Evolutionary conservation across 2,797 vertebrate genomes (phyloP).

Genomic region (Pantherophis vulpinus): DNA sequence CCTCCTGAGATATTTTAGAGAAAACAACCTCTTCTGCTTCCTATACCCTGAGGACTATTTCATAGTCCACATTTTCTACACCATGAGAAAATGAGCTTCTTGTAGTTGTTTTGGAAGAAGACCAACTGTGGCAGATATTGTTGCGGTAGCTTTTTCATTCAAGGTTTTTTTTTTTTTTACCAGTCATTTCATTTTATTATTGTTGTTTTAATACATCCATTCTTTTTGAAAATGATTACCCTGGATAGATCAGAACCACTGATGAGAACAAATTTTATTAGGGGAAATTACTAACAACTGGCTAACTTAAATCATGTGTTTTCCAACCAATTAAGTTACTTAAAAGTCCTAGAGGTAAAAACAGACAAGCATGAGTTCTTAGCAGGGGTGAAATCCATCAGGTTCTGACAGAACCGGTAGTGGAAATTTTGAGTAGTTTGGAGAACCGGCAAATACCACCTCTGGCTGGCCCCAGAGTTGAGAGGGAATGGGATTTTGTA

Average conservation of each 20-base stretch:
- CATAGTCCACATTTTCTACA: background rate
- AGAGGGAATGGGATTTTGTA: too few relatives aligned
- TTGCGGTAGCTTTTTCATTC: background rate
- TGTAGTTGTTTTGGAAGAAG: background rate
- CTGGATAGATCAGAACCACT: background rate
- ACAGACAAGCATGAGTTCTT: background rate
- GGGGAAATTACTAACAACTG: background rate
- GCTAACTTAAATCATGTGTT: background rate
- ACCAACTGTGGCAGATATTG: background rate
- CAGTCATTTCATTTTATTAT: background rate
- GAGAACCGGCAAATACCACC: too few relatives aligned
- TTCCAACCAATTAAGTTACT: background rate
- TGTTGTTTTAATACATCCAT: background rate
- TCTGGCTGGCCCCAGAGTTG: too few relatives aligned
- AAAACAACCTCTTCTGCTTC: background rate
- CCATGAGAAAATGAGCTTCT: background rate
- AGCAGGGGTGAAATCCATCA: background rate
- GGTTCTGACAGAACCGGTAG: too few relatives aligned
- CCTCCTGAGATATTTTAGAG: constrained; percentile 35
- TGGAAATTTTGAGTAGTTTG: too few relatives aligned
- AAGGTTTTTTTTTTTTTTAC: background rate
- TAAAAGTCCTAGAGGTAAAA: background rate
- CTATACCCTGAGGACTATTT: background rate
- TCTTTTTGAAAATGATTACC: background rate
- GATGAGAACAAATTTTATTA: background rate